Evolutionary conservation across 2,797 vertebrate genomes (phyloP).

Genomic region (Chelon labrosus): DNA sequence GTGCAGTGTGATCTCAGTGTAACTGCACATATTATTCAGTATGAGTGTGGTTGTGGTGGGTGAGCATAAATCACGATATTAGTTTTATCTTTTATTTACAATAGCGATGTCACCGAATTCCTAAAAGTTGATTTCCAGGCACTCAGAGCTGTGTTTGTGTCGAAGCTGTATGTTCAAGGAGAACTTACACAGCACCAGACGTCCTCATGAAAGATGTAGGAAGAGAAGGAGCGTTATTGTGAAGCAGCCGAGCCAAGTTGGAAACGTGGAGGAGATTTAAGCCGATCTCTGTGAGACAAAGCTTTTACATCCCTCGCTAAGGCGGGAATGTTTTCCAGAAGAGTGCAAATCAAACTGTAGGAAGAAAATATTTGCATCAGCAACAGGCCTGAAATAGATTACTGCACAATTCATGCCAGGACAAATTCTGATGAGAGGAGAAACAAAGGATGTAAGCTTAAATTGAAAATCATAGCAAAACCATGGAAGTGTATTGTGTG

Average conservation of each 20-base stretch:
- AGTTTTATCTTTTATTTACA: neutral
- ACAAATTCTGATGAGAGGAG: conserved; percentile 16
- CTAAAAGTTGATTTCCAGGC: neutral
- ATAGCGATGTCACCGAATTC: neutral
- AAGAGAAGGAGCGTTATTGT: conserved; percentile 6
- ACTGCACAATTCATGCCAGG: conserved; percentile 1
- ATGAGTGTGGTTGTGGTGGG: neutral
- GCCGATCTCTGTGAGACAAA: conserved; percentile 15
- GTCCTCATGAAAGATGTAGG: conserved; percentile 41
- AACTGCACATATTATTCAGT: neutral
- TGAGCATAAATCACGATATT: neutral
- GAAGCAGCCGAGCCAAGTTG: conserved; percentile 24
- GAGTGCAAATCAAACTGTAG: conserved; percentile 39
- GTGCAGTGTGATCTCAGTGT: neutral
- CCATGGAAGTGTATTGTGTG: neutral
- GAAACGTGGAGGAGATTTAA: conserved; percentile 41
- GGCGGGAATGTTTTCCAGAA: conserved; percentile 38
- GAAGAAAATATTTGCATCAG: conserved; percentile 37
- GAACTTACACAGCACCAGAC: conserved; percentile 11
- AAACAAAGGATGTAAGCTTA: conserved; percentile 26
- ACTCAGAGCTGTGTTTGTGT: neutral
- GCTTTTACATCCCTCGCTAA: conserved; percentile 10
- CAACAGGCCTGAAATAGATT: conserved; percentile 30
- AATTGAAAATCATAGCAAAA: conserved; percentile 22
- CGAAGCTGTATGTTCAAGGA: conserved; percentile 1